These are phyloP conservation scores for Erebia palarica DNA, from an alignment of 2,888 invertebrate species.

Conservation along the genomic window DNA sequence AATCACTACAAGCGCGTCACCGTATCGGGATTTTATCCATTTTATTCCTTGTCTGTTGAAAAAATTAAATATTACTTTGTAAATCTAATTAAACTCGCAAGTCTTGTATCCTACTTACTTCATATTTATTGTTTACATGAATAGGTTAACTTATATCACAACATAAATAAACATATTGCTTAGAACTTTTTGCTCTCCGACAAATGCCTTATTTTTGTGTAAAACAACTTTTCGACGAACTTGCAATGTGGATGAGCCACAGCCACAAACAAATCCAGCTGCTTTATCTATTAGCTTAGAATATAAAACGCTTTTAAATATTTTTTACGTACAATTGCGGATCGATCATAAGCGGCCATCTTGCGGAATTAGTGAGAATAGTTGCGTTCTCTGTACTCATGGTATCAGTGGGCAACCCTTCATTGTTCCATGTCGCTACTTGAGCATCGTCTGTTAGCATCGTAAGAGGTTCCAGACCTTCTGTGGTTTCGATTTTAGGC, in stretches of 20 bases:
- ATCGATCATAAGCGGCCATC: constrained; percentile 98
- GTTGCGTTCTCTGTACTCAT: constrained; percentile 98
- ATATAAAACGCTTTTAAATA: not conserved
- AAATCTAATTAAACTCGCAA: constrained; percentile 34
- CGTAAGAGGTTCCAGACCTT: constrained; percentile 90
- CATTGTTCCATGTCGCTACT: constrained; percentile 97
- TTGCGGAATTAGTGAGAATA: constrained; percentile 92
- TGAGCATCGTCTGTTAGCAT: constrained; percentile 96
- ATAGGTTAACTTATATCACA: too few species aligned
- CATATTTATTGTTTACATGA: not conserved
- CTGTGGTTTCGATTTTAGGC: constrained; percentile 90
- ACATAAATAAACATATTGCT: too few species aligned
- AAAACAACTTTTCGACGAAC: too few species aligned
- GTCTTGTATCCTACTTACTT: not conserved
- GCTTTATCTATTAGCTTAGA: not conserved
- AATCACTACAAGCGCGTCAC: constrained; percentile 86
- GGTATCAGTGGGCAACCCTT: constrained; percentile 94
- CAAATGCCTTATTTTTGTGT: too few species aligned
- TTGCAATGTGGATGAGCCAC: too few species aligned
- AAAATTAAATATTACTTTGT: not conserved
- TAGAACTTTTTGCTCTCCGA: too few species aligned
- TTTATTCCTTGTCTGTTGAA: constrained; percentile 90
- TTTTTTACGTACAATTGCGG: constrained; percentile 86
- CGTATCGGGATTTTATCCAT: constrained; percentile 96
- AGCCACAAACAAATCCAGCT: too few species aligned